Evolutionary conservation across 2,797 vertebrate genomes (phyloP).

Genomic region (Acropternis orthonyx): DNA sequence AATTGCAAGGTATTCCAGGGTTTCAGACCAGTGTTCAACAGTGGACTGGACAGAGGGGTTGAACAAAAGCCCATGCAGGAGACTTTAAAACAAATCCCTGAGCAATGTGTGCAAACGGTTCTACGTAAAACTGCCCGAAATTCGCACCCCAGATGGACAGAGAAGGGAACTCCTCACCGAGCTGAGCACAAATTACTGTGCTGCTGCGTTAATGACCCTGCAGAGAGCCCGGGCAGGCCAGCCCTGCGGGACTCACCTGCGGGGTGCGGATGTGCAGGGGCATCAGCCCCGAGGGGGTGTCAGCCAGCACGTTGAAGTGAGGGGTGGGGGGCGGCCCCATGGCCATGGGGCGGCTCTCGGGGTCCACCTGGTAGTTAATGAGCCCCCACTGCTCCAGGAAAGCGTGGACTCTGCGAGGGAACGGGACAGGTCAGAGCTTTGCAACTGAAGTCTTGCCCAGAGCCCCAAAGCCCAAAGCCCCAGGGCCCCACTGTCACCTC

Average conservation of each 20-base stretch:
- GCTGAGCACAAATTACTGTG: fast-evolving
- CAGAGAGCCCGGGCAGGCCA: background rate
- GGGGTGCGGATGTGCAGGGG: constrained; percentile 92
- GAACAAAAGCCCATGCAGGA: fast-evolving
- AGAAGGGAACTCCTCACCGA: too few relatives aligned
- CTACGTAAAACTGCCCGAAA: too few relatives aligned
- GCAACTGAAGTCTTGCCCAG: background rate
- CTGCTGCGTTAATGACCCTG: fast-evolving
- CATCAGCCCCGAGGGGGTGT: constrained; percentile 93
- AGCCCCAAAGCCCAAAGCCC: too few relatives aligned
- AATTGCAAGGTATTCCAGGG: fast-evolving
- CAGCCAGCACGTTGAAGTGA: constrained; percentile 94
- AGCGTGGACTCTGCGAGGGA: constrained; percentile 85
- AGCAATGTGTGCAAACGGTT: background rate
- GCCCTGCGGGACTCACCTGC: constrained; percentile 74
- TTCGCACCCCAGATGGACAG: too few relatives aligned
- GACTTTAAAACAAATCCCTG: background rate
- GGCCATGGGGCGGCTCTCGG: constrained; percentile 92
- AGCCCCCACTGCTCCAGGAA: constrained; percentile 98
- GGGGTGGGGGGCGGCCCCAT: constrained; percentile 97
- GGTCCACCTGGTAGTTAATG: constrained; percentile 96
- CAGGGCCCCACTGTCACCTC: constrained; percentile 77
- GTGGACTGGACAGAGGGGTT: fast-evolving
- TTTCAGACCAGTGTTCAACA: background rate
- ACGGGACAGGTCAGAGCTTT: fast-evolving